These are phyloP conservation scores for Chascanopsetta lugubris DNA, from an alignment of 2,113 vertebrate genomes.

Conservation along the genomic window DNA sequence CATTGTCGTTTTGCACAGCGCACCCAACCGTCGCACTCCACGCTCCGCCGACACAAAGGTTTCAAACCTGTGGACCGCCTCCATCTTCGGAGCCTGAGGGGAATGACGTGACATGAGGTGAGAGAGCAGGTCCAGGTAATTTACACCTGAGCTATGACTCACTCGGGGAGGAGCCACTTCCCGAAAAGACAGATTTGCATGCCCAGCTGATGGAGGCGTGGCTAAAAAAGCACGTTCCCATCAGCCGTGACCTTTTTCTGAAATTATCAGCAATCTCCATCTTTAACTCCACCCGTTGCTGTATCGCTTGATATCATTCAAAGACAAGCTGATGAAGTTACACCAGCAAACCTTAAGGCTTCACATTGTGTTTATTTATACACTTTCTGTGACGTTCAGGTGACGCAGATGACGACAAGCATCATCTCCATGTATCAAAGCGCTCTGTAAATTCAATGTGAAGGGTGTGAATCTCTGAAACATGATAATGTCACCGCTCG, in stretches of 20 bases:
- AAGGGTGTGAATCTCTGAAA: constrained; percentile 41
- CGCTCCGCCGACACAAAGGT: no score
- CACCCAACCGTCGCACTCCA: no score
- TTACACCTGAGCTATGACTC: constrained; percentile 40
- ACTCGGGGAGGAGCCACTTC: background rate
- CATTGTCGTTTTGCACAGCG: no score
- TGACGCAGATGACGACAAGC: constrained; percentile 18
- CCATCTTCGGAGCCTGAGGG: background rate
- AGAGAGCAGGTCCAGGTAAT: constrained; percentile 31
- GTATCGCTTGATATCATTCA: background rate
- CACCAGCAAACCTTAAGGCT: constrained; percentile 10
- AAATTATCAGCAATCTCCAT: background rate
- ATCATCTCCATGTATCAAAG: constrained; percentile 4
- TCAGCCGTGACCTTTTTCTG: background rate
- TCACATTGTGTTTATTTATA: constrained; percentile 10
- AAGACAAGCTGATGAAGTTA: constrained; percentile 13
- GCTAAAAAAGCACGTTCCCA: background rate
- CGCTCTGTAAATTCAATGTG: constrained; percentile 43
- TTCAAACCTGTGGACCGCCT: constrained; percentile 7
- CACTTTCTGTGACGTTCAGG: constrained; percentile 3
- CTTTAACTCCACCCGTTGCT: no score
- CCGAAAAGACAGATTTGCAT: background rate
- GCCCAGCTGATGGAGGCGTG: background rate
- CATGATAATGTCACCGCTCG: constrained; percentile 33
- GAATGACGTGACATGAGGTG: background rate